These are phyloP conservation scores for Brienomyrus brachyistius DNA, from an alignment of 2,113 vertebrate species.

Conservation along the genomic window DNA sequence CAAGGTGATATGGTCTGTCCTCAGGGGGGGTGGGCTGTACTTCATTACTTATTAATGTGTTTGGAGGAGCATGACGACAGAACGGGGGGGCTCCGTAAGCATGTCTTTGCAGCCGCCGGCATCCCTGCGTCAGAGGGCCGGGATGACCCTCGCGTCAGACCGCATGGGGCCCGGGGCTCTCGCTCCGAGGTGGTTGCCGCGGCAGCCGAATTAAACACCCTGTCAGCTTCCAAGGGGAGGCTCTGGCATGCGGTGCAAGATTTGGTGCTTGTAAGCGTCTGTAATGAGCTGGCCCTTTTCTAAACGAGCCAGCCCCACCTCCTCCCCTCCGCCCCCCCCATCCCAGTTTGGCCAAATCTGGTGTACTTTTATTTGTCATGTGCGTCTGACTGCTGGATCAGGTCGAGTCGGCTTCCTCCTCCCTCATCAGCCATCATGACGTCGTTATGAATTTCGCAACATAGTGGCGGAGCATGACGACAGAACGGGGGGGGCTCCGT, in stretches of 20 bases:
- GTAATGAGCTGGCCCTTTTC: background rate
- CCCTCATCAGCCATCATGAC: no score
- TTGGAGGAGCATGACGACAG: conserved; percentile 8
- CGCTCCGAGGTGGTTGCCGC: background rate
- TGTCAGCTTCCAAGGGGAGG: background rate
- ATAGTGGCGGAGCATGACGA: no score
- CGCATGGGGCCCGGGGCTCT: background rate
- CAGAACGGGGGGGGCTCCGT: no score
- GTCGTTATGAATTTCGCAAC: background rate
- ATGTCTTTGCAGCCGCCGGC: background rate
- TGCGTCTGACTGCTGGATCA: background rate
- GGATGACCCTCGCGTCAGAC: background rate
- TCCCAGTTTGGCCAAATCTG: background rate
- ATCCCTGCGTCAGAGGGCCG: background rate
- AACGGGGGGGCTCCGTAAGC: background rate
- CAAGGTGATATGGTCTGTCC: background rate
- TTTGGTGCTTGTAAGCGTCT: background rate
- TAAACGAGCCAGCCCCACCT: background rate
- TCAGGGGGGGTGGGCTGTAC: background rate
- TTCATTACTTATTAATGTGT: background rate
- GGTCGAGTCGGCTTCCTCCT: no score
- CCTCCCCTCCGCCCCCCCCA: background rate
- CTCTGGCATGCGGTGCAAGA: background rate
- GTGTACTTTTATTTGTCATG: background rate
- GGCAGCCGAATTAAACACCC: background rate